A percentile compares a stretch with the other conserved stretches of the same genome.
Conservation (phyloP, 2,113 vertebrate species). For the Takifugu flavidus region DNA sequence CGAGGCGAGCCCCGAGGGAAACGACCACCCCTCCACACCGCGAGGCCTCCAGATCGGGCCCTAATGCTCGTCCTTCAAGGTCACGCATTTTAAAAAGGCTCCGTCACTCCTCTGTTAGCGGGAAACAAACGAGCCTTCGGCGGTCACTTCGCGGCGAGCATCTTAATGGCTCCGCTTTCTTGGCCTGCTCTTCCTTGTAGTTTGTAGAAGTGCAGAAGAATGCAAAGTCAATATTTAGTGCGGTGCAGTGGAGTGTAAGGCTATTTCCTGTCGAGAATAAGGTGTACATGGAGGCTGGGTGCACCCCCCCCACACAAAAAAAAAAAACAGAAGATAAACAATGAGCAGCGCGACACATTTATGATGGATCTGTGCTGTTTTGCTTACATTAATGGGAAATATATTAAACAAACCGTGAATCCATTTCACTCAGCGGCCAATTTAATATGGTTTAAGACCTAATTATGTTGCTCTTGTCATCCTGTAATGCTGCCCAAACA, state of each 20-base stretch:
- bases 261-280: not conserved
- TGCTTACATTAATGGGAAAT: constrained; percentile 62
- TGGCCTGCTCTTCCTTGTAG: constrained; percentile 7
- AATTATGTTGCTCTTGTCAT: constrained; percentile 71
- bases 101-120: not conserved
- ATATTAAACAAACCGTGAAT: constrained; percentile 59
- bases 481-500: constrained; percentile 42
- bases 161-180: not conserved
- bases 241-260: not conserved
- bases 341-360: constrained; percentile 21
- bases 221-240: not conserved
- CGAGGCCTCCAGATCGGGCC: constrained; percentile 31
- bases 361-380: constrained; percentile 61
- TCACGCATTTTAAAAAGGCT: constrained; percentile 16
- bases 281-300: not conserved
- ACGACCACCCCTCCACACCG: constrained; percentile 16
- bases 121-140: constrained; percentile 25
- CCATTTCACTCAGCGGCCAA: constrained; percentile 62
- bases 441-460: constrained; percentile 68
- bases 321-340: constrained; percentile 13
- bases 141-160: constrained; percentile 6
- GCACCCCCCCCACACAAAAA: not conserved
- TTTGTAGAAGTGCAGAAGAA: too few species aligned
- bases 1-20: constrained; percentile 24
- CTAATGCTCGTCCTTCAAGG: constrained; percentile 44